Conservation (phyloP, 2,797 vertebrate genomes). For the Pipistrellus nathusii region DNA sequence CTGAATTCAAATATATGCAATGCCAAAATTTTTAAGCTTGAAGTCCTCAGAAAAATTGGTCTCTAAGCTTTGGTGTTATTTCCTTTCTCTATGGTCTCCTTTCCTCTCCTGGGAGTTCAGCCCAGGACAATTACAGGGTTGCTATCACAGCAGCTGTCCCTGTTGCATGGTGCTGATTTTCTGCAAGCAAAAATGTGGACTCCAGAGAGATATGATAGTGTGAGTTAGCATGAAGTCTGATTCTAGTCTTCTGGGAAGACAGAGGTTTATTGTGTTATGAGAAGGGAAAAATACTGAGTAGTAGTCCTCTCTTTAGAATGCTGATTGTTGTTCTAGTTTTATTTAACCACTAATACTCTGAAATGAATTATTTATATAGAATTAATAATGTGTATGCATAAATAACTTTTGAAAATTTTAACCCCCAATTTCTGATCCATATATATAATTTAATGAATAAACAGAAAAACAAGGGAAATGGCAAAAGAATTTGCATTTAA, state of each 20-base stretch:
- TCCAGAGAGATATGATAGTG: neutral
- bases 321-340: conserved; percentile 9
- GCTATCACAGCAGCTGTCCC: conserved; percentile 68
- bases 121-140: conserved; percentile 57
- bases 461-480: neutral
- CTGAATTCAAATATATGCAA: neutral
- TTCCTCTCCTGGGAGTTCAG: neutral
- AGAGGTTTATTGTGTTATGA: neutral
- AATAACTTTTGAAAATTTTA: conserved; percentile 20
- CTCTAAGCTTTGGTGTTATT: neutral
- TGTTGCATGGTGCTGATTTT: conserved; percentile 55
- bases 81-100: neutral
- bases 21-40: neutral
- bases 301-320: neutral
- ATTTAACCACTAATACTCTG: conserved; percentile 29
- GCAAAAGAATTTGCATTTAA: neutral
- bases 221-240: neutral
- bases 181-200: conserved; percentile 16
- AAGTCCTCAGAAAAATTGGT: neutral
- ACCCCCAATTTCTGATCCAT: neutral
- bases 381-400: neutral
- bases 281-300: neutral
- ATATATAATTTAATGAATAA: neutral
- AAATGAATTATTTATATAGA: neutral
- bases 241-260: conserved; percentile 23